Evolutionary conservation across 2,888 invertebrate species (phyloP).

Genomic region (Phengaris alcon): DNA sequence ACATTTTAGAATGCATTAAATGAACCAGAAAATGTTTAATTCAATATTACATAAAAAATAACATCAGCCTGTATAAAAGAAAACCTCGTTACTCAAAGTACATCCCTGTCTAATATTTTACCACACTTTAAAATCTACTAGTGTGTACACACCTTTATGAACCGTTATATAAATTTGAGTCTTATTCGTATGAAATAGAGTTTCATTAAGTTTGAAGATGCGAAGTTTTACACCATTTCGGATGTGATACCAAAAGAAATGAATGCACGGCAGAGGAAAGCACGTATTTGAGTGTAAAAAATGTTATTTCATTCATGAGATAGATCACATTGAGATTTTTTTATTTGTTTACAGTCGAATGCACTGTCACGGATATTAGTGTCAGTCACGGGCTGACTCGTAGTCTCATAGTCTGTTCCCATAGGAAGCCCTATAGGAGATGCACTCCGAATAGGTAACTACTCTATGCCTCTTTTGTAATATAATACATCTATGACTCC

Average conservation of each 20-base stretch:
- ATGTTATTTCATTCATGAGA: conserved; percentile 79
- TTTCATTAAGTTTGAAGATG: conserved; percentile 32
- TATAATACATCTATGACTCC: too few species aligned
- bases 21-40: neutral
- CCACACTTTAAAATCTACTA: conserved; percentile 50
- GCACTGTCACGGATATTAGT: conserved; percentile 57
- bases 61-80: conserved; percentile 44
- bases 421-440: neutral
- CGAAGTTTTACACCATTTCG: conserved; percentile 46
- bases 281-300: conserved; percentile 77
- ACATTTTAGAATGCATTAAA: neutral
- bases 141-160: conserved; percentile 46
- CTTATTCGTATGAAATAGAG: conserved; percentile 35
- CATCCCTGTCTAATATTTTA: conserved; percentile 58
- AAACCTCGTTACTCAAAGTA: conserved; percentile 64
- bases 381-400: neutral
- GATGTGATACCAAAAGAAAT: conserved; percentile 61
- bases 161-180: conserved; percentile 41
- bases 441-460: neutral
- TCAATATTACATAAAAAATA: conserved; percentile 37
- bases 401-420: neutral
- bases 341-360: conserved; percentile 70
- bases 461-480: too few species aligned
- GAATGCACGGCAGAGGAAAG: conserved; percentile 78
- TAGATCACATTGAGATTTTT: conserved; percentile 71